These are phyloP conservation scores for Echeneis naucrates DNA, from an alignment of 2,797 vertebrate genomes.

Conservation along the genomic window DNA sequence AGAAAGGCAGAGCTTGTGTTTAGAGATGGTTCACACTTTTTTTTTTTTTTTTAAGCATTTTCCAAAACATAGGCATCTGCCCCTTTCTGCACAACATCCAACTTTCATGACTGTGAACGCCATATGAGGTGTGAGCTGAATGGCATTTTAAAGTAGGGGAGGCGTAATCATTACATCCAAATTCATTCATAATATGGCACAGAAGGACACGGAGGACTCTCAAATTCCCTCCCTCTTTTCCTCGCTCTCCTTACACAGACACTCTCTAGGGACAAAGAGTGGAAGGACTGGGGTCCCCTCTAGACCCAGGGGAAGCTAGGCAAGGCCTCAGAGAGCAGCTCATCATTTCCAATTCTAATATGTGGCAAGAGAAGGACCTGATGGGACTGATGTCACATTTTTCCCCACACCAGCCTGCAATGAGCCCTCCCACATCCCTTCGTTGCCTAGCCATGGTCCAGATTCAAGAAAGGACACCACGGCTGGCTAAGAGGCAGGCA, in stretches of 20 bases:
- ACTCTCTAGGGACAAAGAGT: slow-evolving; percentile 91
- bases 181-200: slow-evolving; percentile 97
- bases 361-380: slow-evolving; percentile 82
- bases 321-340: slow-evolving; percentile 91
- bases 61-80: slow-evolving; percentile 94
- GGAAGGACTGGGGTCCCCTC: slow-evolving; percentile 88
- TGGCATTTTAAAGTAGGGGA: slow-evolving; percentile 90
- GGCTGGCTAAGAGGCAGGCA: slow-evolving; percentile 89
- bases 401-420: slow-evolving; percentile 74
- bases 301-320: slow-evolving; percentile 90
- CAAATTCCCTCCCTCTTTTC: slow-evolving; percentile 73
- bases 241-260: slow-evolving; percentile 65
- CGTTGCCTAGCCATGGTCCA: slow-evolving; percentile 83
- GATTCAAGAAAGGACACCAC: slow-evolving; percentile 92
- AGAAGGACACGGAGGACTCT: slow-evolving; percentile 91
- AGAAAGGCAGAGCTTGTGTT: slow-evolving; percentile 43
- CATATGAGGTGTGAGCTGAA: slow-evolving; percentile 94
- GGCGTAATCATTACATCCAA: slow-evolving; percentile 95
- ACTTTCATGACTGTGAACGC: slow-evolving; percentile 85
- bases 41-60: slow-evolving; percentile 89
- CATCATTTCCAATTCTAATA: slow-evolving; percentile 99
- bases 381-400: slow-evolving; percentile 96
- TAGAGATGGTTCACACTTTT: slow-evolving; percentile 83
- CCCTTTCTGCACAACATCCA: slow-evolving; percentile 81
- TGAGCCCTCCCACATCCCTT: slow-evolving; percentile 51